Base-by-base conservation (phyloP, 1,140 invertebrate genomes). In the Zaprionus ghesquierei region DNA sequence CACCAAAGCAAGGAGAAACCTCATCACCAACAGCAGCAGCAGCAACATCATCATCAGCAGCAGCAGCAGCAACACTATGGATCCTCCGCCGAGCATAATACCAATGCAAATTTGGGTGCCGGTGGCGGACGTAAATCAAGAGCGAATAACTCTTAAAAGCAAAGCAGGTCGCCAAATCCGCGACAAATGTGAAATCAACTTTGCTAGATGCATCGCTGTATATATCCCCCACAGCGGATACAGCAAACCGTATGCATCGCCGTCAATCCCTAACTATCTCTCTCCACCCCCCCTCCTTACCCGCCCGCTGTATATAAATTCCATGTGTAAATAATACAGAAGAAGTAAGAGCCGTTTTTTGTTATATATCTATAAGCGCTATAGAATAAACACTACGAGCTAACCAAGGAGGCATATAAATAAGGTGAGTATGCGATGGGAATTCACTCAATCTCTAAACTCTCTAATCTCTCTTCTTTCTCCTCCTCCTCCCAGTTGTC, bases 251-350 rank as follows among this genome's bases (percentile, higher is more conserved):
- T n/a, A 59, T 12, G 8, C 33, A 61, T 9, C 46, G 33, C 8
- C n/a, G 23, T 29, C 60, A 15, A 10, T 13, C 22, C n/a, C 23
- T 15, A 13, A 23, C 23, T 51, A 10, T 22, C 35, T 41, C 35
- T 41, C 35, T n/a, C 33, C 55, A 18, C 2, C 23, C 25, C 20
- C 13, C n/a, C n/a, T n/a, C n/a, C n/a, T n/a, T 20, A 13, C 51
- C 29, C 25, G 15, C 35, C n/a, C 68, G 58, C 53, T 89, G 82
- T 87, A 87, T 44, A 87, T 89, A 82, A 89, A 87, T 87, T 87
- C 84, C 84, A 87, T 70, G 59, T 87, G 82, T 87, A 87, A 87
- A 87, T 87, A 87, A 87, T 87, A 89, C 70, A 69, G 41, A 20
- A 69, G 41, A 20, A 89, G 59, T 53, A 75, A 54, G n/a, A 68